These are phyloP conservation scores for Chromobotia macracanthus DNA, from an alignment of 2,797 vertebrate genomes.

Conservation along the genomic window DNA sequence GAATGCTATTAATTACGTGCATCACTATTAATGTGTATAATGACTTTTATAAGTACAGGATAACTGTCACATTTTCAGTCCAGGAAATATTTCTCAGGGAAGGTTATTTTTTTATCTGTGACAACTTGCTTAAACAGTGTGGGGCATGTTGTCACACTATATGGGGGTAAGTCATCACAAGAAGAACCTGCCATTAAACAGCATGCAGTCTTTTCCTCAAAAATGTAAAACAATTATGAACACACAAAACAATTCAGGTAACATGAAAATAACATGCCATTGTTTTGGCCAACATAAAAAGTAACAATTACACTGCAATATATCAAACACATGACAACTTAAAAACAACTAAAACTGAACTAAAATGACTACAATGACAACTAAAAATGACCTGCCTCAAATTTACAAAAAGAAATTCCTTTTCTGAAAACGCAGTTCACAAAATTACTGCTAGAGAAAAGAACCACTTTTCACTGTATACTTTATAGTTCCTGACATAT, in stretches of 20 bases:
- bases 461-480: not conserved
- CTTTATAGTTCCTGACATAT: not conserved
- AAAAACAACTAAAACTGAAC: no score
- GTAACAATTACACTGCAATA: not conserved
- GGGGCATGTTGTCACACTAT: no score
- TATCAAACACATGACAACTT: not conserved
- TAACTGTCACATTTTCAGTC: not conserved
- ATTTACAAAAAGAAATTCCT: no score
- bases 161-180: not conserved
- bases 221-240: not conserved
- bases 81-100: no score
- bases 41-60: no score
- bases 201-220: not conserved
- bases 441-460: not conserved
- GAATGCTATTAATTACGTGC: not conserved
- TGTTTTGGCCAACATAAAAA: not conserved
- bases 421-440: no score
- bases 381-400: no score
- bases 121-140: no score
- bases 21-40: no score
- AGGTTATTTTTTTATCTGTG: no score
- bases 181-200: not conserved
- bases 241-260: not conserved
- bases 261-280: no score
- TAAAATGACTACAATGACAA: no score